These are phyloP conservation scores for Cyphomyrus plagiostoma DNA, from an alignment of 2,113 vertebrate genomes.

Conservation along the genomic window DNA sequence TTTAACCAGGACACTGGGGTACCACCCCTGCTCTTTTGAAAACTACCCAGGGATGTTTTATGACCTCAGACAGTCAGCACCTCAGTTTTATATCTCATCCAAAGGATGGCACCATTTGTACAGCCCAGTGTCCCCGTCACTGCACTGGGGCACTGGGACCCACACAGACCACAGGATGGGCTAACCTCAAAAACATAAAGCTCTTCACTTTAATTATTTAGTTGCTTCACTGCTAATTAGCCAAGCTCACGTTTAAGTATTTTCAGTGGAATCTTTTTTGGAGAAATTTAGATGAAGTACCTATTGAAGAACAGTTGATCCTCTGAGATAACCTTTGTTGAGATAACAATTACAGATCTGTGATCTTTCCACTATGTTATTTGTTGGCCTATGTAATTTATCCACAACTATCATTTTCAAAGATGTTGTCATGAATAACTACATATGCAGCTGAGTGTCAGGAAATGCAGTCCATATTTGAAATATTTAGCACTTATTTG, in stretches of 20 bases:
- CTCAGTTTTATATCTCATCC: neutral
- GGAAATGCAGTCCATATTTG: neutral
- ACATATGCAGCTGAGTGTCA: neutral
- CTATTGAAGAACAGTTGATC: neutral
- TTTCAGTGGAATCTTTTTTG: neutral
- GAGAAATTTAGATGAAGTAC: neutral
- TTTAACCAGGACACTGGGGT: neutral
- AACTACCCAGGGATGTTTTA: neutral
- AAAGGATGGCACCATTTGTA: neutral
- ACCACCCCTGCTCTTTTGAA: neutral
- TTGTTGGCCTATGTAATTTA: neutral
- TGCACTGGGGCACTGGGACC: neutral
- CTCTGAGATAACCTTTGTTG: neutral
- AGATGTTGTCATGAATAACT: neutral
- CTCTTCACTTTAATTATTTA: neutral
- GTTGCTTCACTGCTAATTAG: neutral
- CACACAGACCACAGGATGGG: neutral
- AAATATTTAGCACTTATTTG: neutral
- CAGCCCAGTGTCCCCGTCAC: neutral
- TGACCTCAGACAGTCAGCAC: neutral
- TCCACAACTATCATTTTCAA: neutral
- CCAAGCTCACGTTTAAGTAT: neutral
- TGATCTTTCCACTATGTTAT: neutral
- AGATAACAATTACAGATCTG: neutral
- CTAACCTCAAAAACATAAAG: neutral